Base-by-base conservation (phyloP, 92 coral and sea anemone species). In the Epizoanthus rinbou region DNA sequence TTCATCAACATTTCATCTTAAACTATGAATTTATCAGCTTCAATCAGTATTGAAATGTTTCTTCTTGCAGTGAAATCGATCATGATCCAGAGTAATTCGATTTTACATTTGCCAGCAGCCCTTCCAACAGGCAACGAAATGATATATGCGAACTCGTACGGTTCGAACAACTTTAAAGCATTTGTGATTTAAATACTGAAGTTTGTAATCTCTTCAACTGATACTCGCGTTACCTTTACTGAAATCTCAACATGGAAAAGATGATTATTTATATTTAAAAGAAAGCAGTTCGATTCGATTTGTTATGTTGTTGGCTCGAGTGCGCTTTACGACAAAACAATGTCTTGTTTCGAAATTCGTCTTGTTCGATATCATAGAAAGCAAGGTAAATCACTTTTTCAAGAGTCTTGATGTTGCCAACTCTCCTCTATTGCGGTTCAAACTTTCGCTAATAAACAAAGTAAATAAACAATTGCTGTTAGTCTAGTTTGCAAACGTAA, bases 41-140 rank as follows among this genome's bases (percentile, higher is more conserved):
- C 70, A 64, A 64, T 64, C 70, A 64, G 70, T 64, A 64, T 64
- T 64, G 70, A 64, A 64, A 64, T 64, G 70, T 22, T 64, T 64
- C 70, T 64, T 64, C 70, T 64, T 64, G 70, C 70, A 64, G 70
- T 64, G 70, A 64, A 64, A 64, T 37, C 5, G 43, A 37, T 37
- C 43, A 37, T 37, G 43, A 37, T 64, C 70, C 37, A 64, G 70
- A 64, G 70, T 64, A 64, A 64, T 64, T 64, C 70, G 70, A 64
- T 64, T 64, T 64, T 19, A 64, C 70, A 64, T 64, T 64, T 64
- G 37, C 70, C 70, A 64, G 69, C 69, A 64, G 69, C 69, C 69
- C 69, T 64, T 64, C 69, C 69, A 64, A 64, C 69, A 64, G 24
- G 69, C 69, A 64, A 64, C 69, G 3, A 64, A 64, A 64, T 2